Conservation (phyloP, 2,113 vertebrate genomes). For the Oncorhynchus tshawytscha region DNA sequence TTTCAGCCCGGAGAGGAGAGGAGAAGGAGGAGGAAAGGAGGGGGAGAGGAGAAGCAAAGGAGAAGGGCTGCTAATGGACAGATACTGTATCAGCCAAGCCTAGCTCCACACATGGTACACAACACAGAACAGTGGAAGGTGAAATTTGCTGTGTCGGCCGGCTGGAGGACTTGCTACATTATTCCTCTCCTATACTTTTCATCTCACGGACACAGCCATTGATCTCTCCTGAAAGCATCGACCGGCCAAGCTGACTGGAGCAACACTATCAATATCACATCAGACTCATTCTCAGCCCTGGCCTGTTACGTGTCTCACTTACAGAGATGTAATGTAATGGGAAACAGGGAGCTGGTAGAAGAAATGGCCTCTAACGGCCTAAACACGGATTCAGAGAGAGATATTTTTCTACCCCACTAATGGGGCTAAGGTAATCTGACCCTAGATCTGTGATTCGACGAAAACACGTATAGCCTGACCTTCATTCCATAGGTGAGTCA, state of each 20-base stretch:
- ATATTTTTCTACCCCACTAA: too few relatives aligned
- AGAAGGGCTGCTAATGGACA: neutral
- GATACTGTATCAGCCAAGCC: neutral
- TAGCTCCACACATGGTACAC: slow-evolving; percentile 7
- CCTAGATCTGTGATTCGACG: too few relatives aligned
- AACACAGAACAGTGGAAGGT: slow-evolving; percentile 19
- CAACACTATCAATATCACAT: slow-evolving; percentile 66
- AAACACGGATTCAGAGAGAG: too few relatives aligned
- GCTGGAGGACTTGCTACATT: slow-evolving; percentile 33
- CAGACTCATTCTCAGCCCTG: slow-evolving; percentile 55
- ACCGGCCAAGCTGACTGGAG: slow-evolving; percentile 47
- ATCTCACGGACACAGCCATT: slow-evolving; percentile 56
- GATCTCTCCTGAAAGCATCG: slow-evolving; percentile 60
- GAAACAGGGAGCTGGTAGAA: too few relatives aligned
- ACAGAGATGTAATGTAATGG: slow-evolving; percentile 39
- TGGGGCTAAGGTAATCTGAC: too few relatives aligned
- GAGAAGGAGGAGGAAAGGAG: too few relatives aligned
- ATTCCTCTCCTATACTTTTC: slow-evolving; percentile 16
- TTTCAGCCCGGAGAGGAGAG: too few relatives aligned
- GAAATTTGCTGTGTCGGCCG: slow-evolving; percentile 32
- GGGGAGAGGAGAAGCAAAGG: too few relatives aligned
- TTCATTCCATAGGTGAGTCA: slow-evolving; percentile 34
- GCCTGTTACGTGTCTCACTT: slow-evolving; percentile 46
- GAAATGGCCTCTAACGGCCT: too few relatives aligned
- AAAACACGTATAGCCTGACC: slow-evolving; percentile 18